phyloP scores from a whole-genome alignment of 2,888 invertebrate genomes.

The Calameuta idolon region DNA sequence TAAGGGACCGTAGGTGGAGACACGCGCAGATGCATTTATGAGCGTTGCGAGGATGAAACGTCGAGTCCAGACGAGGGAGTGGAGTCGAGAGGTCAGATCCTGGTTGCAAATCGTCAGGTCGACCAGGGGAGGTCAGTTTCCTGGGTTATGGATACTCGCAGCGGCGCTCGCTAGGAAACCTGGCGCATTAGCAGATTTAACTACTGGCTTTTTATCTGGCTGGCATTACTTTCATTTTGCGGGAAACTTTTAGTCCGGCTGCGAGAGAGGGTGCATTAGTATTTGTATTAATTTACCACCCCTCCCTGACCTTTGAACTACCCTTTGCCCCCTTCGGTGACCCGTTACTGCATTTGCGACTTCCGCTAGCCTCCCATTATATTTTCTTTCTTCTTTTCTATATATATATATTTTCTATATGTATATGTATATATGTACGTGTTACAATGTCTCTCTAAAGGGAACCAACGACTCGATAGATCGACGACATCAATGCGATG shows the following conservation, averaged over 20 bases:
- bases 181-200: slow-evolving; percentile 53
- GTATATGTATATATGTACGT: neutral
- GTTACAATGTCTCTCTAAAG: neutral
- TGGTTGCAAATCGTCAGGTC: neutral
- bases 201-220: slow-evolving; percentile 42
- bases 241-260: slow-evolving; percentile 7
- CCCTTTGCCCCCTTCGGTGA: neutral
- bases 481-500: neutral
- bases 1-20: neutral
- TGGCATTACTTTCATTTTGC: slow-evolving; percentile 45
- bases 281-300: neutral
- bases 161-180: neutral
- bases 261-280: neutral
- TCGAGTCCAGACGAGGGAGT: neutral
- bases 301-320: neutral
- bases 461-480: neutral
- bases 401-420: neutral
- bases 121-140: neutral
- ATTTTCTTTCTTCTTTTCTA: neutral
- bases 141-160: neutral
- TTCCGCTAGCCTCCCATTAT: neutral
- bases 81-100: neutral
- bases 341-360: neutral
- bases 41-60: neutral
- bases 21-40: neutral